Evolutionary conservation across 2,888 invertebrate genomes (phyloP).

Genomic region (Pegoplata infirma): DNA sequence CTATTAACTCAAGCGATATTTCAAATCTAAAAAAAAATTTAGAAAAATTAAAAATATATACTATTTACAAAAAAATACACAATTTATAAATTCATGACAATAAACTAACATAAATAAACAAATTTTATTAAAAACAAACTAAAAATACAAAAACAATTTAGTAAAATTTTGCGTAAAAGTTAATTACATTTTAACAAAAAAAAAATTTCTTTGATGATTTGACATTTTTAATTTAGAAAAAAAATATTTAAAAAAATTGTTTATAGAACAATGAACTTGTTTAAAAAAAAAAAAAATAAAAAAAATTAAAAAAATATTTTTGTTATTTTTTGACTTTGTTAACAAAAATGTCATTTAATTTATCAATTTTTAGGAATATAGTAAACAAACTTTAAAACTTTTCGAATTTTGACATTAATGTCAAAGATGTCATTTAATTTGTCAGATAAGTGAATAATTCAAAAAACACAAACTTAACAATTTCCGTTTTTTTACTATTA

Average conservation of each 20-base stretch:
- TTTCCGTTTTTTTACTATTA: not conserved
- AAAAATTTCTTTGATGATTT: slow-evolving; percentile 40
- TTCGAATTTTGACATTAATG: not conserved
- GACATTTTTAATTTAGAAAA: not conserved
- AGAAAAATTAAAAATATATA: slow-evolving; percentile 22
- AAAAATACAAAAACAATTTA: slow-evolving; percentile 11
- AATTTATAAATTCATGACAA: slow-evolving; percentile 11
- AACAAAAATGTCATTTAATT: too few species aligned
- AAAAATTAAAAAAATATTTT: not conserved
- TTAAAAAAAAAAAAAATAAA: not conserved
- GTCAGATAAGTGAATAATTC: not conserved
- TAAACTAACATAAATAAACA: slow-evolving; percentile 13
- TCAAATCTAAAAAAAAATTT: not conserved
- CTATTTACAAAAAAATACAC: slow-evolving; percentile 27
- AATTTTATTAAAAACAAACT: slow-evolving; percentile 23
- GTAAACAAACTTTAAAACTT: too few species aligned
- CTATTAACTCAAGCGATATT: slow-evolving; percentile 17
- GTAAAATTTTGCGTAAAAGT: slow-evolving; percentile 48
- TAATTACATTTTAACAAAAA: slow-evolving; percentile 38
- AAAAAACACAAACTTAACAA: not conserved
- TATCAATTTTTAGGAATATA: too few species aligned
- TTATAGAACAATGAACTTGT: not conserved
- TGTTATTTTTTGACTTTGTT: too few species aligned
- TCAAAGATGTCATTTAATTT: not conserved
- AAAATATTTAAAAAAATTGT: not conserved